Evolutionary conservation across 2,888 invertebrate genomes (phyloP).

Genomic region (Pristionchus arcanus): DNA sequence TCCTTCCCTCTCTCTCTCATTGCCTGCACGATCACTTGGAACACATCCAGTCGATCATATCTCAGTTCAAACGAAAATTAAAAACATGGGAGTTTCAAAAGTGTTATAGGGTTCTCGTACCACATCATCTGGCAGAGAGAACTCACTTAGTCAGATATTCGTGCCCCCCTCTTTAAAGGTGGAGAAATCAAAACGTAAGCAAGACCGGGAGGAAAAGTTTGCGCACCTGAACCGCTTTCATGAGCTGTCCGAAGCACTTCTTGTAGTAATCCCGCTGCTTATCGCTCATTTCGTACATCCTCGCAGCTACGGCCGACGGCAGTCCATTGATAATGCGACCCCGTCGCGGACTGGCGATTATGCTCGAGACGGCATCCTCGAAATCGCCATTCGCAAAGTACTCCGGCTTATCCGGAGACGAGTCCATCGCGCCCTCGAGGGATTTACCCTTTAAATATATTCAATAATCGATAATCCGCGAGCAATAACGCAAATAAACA

Average conservation of each 20-base stretch:
- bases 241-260: constrained; percentile 74
- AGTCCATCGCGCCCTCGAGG: constrained; percentile 37
- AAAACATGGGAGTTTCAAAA: no score
- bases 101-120: no score
- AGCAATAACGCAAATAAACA: background rate
- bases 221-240: constrained; percentile 66
- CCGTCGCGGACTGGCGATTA: constrained; percentile 60
- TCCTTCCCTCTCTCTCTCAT: no score
- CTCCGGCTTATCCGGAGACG: constrained; percentile 62
- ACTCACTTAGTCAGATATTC: no score
- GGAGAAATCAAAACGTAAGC: background rate
- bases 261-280: constrained; percentile 77
- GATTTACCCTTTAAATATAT: background rate
- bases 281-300: constrained; percentile 71
- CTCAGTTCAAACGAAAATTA: no score
- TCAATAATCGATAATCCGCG: background rate
- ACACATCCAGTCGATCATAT: no score
- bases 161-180: no score
- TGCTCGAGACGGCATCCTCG: constrained; percentile 67
- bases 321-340: constrained; percentile 49
- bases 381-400: constrained; percentile 71
- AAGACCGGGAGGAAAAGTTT: background rate
- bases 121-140: no score
- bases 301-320: constrained; percentile 33
- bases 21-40: no score